Percentiles rank a stretch among this genome's conserved stretches.
Evolutionary conservation across 35 echinoderm and acorn worm species (phyloP).

Genomic region (Stichopus chloronotus): DNA sequence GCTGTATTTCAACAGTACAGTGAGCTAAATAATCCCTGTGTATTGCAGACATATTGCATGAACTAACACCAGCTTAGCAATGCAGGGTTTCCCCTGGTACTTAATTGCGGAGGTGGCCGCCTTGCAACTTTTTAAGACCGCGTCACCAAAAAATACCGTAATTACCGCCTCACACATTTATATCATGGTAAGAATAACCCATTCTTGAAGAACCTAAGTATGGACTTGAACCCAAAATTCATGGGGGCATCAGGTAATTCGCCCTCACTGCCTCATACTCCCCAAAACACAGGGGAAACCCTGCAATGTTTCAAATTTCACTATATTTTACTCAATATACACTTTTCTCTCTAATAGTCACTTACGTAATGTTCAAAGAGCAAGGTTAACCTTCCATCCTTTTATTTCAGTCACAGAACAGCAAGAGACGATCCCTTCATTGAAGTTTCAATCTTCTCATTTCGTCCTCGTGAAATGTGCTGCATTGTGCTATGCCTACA

Average conservation of each 20-base stretch:
- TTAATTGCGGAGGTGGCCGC: no score
- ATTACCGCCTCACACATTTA: no score
- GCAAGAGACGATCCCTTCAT: neutral
- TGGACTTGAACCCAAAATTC: no score
- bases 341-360: neutral
- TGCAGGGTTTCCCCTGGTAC: no score
- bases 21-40: slow-evolving; percentile 5
- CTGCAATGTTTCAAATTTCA: slow-evolving; percentile 5
- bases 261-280: no score
- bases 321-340: slow-evolving; percentile 6
- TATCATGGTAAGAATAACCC: no score
- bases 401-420: neutral
- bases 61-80: neutral
- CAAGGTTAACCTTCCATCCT: neutral
- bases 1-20: neutral
- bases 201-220: no score
- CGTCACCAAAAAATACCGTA: no score
- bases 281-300: no score
- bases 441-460: neutral
- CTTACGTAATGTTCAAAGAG: neutral
- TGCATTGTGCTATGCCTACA: neutral
- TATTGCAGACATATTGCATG: neutral
- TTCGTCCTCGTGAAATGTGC: neutral
- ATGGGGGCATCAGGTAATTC: no score
- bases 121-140: no score